Base-by-base conservation (phyloP, 2,113 vertebrate species). In the Laterallus jamaicensis region DNA sequence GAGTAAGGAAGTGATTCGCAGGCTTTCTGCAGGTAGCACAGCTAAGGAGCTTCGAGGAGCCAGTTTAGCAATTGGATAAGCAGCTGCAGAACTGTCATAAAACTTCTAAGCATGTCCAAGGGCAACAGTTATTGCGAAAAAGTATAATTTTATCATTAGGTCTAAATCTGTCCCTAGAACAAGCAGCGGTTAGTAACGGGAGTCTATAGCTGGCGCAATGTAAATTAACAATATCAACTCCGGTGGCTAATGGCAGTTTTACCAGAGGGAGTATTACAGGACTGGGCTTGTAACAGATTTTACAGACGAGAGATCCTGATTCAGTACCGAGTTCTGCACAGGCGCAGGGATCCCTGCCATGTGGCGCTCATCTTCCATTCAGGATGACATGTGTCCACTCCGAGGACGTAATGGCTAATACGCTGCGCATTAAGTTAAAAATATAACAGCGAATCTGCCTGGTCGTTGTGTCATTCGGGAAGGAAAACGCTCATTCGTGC, bases 91-190 rank as follows among this genome's bases (percentile, higher is more conserved):
- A 96, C 87, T 95, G 96, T 76, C 54, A 92, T 95, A 86, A 97
- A 96, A 96, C 95, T 96, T 95, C 86, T 75, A 79, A 95, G 87
- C 93, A 94, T 97, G 95, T 96, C 94, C 92, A 96, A 97, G 96
- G 97, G 96, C 96, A 94, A 83, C 73, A 92, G 92, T 89, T 90
- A 93, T 56, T 87, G 92, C 1, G 11, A 94, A 95, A 96, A 97
- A 95, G 89, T 96, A 94, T 96, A 95, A 97, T 97, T 97, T 96
- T 94, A 96, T 97, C 97, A 96, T 97, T 97, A 95, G 90, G 95
- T 92, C 95, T 96, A 97, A 97, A 97, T 96, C 96, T 96, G 96
- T 97, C 95, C 96, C 96, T 80, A 95, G 96, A 97, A 97, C 52
- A 83, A 92, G 93, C 73, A 59, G 37, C 2, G 3, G 80, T 94